Percentiles rank a stretch among this genome's conserved stretches.
phyloP scores from a whole-genome alignment of 2,797 vertebrate species.

The Danio jaintianensis region DNA sequence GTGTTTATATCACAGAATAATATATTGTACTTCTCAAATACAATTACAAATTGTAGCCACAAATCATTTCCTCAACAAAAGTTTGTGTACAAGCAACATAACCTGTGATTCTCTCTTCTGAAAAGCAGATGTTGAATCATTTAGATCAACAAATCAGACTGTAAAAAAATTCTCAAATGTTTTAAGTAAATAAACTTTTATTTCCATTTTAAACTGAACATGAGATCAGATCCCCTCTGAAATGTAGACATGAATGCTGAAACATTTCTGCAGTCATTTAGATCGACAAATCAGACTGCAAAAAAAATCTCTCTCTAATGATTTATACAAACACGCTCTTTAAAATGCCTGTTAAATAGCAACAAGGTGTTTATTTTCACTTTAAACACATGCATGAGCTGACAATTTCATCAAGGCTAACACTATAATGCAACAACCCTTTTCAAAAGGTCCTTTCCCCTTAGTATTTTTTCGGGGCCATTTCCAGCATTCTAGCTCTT shows the following conservation, averaged over 20 bases:
- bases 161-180: not conserved
- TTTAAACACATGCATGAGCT: conserved; percentile 44
- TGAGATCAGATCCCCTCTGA: conserved; percentile 11
- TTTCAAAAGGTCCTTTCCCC: conserved; percentile 43
- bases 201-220: not conserved
- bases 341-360: conserved; percentile 45
- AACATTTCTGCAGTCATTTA: not conserved
- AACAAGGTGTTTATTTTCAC: conserved; percentile 32
- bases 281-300: conserved; percentile 12
- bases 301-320: not conserved
- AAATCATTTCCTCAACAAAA: not conserved
- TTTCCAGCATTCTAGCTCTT: conserved; percentile 54
- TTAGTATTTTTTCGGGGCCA: conserved; percentile 26
- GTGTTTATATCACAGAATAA: conserved; percentile 14
- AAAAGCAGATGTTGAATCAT: conserved; percentile 19
- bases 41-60: not conserved
- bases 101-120: not conserved
- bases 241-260: conserved; percentile 3
- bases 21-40: not conserved
- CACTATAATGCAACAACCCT: conserved; percentile 34
- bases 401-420: conserved; percentile 47
- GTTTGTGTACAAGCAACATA: not conserved
- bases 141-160: conserved; percentile 12
- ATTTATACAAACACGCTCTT: conserved; percentile 23
- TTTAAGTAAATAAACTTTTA: not conserved